Percentiles rank a stretch among this genome's conserved stretches.
Evolutionary conservation across 2,113 vertebrate species (phyloP).

Genomic region (Symphodus melops): DNA sequence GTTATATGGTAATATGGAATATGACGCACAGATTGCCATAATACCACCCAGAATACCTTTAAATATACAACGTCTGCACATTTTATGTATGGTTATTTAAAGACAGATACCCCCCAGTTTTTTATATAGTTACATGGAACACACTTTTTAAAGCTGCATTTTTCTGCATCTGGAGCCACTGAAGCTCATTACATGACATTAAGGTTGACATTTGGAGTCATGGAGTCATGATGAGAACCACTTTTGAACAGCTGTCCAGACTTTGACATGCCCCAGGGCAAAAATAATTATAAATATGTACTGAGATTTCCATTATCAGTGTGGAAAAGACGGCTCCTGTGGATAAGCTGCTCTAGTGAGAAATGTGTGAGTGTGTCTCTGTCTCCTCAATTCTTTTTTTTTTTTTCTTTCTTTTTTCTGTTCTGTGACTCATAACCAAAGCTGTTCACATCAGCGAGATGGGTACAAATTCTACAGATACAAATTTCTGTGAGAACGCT

Average conservation of each 20-base stretch:
- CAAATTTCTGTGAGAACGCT: not conserved
- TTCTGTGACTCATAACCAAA: not conserved
- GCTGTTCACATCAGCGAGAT: not conserved
- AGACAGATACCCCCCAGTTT: slow-evolving; percentile 47
- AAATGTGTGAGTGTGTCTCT: slow-evolving; percentile 21
- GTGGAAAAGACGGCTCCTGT: slow-evolving; percentile 44
- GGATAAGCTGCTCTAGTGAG: slow-evolving; percentile 28
- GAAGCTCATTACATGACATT: slow-evolving; percentile 58
- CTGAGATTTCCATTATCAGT: slow-evolving; percentile 48
- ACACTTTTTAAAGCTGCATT: slow-evolving; percentile 30
- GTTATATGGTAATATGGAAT: slow-evolving; percentile 61
- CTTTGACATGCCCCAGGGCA: slow-evolving; percentile 46
- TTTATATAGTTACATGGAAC: slow-evolving; percentile 59
- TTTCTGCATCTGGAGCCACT: slow-evolving; percentile 38
- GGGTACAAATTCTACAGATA: not conserved
- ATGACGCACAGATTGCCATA: slow-evolving; percentile 56
- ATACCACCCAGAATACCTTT: too few species aligned
- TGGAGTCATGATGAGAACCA: slow-evolving; percentile 58
- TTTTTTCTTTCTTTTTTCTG: not conserved
- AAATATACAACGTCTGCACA: too few species aligned
- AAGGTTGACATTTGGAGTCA: slow-evolving; percentile 61
- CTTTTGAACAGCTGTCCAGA: slow-evolving; percentile 63
- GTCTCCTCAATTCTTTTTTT: not conserved
- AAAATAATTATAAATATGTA: slow-evolving; percentile 54
- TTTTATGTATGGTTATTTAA: too few species aligned